phyloP scores from a whole-genome alignment of 92 coral and sea anemone species.

The Umimayanthus chanpuru region DNA sequence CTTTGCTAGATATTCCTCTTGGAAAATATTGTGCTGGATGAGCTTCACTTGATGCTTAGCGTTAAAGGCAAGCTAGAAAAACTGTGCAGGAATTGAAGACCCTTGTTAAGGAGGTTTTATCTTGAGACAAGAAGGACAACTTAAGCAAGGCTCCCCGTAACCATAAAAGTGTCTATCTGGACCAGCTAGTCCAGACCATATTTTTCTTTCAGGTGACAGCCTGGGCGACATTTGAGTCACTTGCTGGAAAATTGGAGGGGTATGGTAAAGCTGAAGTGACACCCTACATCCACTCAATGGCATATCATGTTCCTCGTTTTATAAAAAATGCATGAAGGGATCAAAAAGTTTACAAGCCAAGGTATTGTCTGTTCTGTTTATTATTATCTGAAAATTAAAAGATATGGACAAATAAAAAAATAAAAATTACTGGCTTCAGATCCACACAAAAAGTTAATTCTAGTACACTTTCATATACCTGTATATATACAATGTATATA shows the following conservation, averaged over 20 bases:
- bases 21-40: slow-evolving; percentile 67
- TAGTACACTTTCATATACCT: background rate
- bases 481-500: too few relatives aligned
- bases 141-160: slow-evolving; percentile 56
- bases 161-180: slow-evolving; percentile 43
- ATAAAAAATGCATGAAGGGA: slow-evolving; percentile 57
- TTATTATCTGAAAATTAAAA: too few relatives aligned
- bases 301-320: slow-evolving; percentile 60
- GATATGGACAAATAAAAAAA: too few relatives aligned
- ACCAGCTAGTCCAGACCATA: slow-evolving; percentile 58
- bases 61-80: slow-evolving; percentile 54
- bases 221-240: slow-evolving; percentile 57
- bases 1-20: slow-evolving; percentile 57
- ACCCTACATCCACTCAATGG: slow-evolving; percentile 62
- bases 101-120: slow-evolving; percentile 55
- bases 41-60: slow-evolving; percentile 72
- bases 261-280: slow-evolving; percentile 52
- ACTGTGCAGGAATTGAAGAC: too few relatives aligned
- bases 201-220: too few relatives aligned
- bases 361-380: slow-evolving; percentile 20
- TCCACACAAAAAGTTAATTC: background rate
- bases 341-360: slow-evolving; percentile 61
- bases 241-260: slow-evolving; percentile 48
- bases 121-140: slow-evolving; percentile 65
- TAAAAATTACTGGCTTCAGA: too few relatives aligned